A percentile compares a stretch with the other conserved stretches of the same genome.
Evolutionary conservation across 2,797 vertebrate genomes (phyloP).

Genomic region (Lateolabrax maculatus): DNA sequence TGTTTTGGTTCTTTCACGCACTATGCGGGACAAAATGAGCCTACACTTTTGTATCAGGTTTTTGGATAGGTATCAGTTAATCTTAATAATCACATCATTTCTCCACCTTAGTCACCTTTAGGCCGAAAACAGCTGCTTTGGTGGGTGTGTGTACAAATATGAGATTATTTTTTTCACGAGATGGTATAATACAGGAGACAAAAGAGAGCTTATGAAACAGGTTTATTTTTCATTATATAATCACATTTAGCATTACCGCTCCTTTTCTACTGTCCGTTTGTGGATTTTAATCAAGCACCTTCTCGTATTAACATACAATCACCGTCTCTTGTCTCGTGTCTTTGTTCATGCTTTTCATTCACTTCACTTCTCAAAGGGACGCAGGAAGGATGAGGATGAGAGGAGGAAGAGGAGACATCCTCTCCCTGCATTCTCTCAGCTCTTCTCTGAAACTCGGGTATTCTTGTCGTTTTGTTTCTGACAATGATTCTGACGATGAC

Average conservation of each 20-base stretch:
- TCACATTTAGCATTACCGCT: too few relatives aligned
- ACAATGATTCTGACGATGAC: constrained; percentile 32
- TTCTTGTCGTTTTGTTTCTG: constrained; percentile 22
- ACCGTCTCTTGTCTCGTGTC: constrained; percentile 43
- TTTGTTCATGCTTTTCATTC: constrained; percentile 34
- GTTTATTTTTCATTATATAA: too few relatives aligned
- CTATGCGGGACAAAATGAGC: too few relatives aligned
- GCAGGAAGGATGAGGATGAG: constrained; percentile 47
- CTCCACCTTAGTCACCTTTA: background rate
- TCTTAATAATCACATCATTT: background rate
- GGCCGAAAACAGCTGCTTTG: background rate
- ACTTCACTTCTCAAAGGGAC: constrained; percentile 23
- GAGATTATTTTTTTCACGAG: too few relatives aligned
- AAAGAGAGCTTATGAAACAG: too few relatives aligned
- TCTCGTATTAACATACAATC: constrained; percentile 50
- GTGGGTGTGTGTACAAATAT: background rate
- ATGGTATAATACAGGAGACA: too few relatives aligned
- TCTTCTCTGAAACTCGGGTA: background rate
- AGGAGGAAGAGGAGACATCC: constrained; percentile 46
- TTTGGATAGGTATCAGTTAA: background rate
- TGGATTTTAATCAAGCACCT: background rate
- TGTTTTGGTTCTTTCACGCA: too few relatives aligned
- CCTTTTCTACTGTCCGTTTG: background rate
- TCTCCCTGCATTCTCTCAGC: constrained; percentile 34
- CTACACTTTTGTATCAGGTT: background rate